These are phyloP conservation scores for Syngnathus acus DNA, from an alignment of 2,797 vertebrate species.

Conservation along the genomic window DNA sequence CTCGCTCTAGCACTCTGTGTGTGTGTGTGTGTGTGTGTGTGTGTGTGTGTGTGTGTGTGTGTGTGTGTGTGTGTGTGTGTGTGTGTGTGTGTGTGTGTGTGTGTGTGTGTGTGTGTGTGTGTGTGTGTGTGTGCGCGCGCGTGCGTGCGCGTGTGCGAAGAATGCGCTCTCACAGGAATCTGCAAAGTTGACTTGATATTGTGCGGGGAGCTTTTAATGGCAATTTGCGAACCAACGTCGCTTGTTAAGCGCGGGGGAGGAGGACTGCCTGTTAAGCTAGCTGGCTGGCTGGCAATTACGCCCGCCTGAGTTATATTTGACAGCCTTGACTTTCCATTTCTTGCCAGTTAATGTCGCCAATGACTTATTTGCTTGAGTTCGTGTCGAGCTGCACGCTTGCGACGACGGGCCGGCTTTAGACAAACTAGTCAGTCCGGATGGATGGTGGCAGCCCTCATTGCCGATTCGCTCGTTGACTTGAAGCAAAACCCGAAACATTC, in stretches of 20 bases:
- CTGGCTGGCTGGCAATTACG: neutral
- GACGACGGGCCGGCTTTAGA: neutral
- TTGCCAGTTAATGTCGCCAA: neutral
- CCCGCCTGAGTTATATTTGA: neutral
- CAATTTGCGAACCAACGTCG: neutral
- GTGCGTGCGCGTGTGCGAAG: too few relatives aligned
- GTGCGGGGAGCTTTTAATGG: slow-evolving; percentile 10
- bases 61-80: slow-evolving; percentile 13
- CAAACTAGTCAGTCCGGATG: too few relatives aligned
- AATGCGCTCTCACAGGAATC: slow-evolving; percentile 50
- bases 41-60: neutral
- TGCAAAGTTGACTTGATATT: slow-evolving; percentile 25
- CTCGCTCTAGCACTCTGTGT: slow-evolving; percentile 24
- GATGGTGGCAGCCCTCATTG: too few relatives aligned
- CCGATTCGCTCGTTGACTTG: too few relatives aligned
- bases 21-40: too few relatives aligned
- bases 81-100: neutral
- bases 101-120: too few relatives aligned
- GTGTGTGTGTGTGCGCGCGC: slow-evolving; percentile 16
- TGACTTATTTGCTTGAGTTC: neutral
- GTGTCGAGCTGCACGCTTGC: neutral
- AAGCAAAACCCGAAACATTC: too few relatives aligned
- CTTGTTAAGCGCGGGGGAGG: neutral
- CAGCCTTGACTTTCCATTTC: slow-evolving; percentile 1
- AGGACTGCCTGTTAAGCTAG: neutral